Evolutionary conservation across 2,113 vertebrate species (phyloP).

Genomic region (Cebidichthys violaceus): DNA sequence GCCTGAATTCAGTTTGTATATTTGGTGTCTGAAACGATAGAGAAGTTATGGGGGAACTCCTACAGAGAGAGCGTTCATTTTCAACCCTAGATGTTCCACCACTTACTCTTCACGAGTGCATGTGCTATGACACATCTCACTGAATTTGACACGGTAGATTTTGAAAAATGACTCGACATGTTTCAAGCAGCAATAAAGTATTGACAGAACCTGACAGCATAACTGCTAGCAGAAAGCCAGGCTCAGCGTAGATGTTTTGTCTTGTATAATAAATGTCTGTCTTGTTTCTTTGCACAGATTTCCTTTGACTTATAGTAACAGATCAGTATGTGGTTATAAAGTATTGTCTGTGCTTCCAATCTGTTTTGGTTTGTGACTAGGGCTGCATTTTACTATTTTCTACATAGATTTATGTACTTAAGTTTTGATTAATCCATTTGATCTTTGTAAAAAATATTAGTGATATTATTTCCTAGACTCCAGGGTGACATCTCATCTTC

Average conservation of each 20-base stretch:
- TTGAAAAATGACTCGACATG: slow-evolving; percentile 8
- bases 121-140: not conserved
- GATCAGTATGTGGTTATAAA: not conserved
- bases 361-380: not conserved
- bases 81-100: slow-evolving; percentile 21
- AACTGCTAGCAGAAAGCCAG: not conserved
- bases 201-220: slow-evolving; percentile 18
- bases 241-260: slow-evolving; percentile 2
- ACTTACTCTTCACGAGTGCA: not conserved
- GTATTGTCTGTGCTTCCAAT: not conserved
- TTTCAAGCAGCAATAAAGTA: slow-evolving; percentile 7
- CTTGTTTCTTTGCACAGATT: not conserved
- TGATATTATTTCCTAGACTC: not conserved
- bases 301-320: not conserved
- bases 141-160: not conserved
- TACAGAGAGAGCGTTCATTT: slow-evolving; percentile 17
- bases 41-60: slow-evolving; percentile 26
- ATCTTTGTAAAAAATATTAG: not conserved
- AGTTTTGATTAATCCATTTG: not conserved
- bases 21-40: slow-evolving; percentile 31
- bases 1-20: slow-evolving; percentile 48
- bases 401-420: not conserved
- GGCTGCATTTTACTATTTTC: not conserved
- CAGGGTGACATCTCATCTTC: not conserved
- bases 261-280: not conserved